A percentile compares a stretch with the other conserved stretches of the same genome.
Evolutionary conservation across 2,888 invertebrate genomes (phyloP).

Genomic region (Coremacera marginata): DNA sequence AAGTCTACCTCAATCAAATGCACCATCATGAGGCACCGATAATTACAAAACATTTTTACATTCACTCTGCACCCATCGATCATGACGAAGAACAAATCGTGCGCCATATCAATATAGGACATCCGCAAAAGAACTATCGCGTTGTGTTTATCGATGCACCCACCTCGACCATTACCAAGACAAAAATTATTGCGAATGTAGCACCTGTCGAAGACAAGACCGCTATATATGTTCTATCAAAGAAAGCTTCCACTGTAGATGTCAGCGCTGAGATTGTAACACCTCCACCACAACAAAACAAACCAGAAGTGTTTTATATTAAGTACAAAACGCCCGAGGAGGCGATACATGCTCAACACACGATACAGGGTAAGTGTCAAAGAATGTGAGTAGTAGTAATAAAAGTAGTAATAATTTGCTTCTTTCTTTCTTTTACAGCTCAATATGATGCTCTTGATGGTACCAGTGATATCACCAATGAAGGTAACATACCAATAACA

Average conservation of each 20-base stretch:
- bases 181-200: constrained; percentile 63
- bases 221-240: constrained; percentile 66
- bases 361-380: constrained; percentile 60
- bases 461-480: constrained; percentile 56
- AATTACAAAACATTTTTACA: constrained; percentile 64
- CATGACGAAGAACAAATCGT: constrained; percentile 63
- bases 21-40: constrained; percentile 59
- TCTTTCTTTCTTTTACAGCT: constrained; percentile 48
- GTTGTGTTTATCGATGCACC: constrained; percentile 68
- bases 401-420: too few species aligned
- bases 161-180: constrained; percentile 57
- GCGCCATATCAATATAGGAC: constrained; percentile 63
- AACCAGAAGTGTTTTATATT: constrained; percentile 68
- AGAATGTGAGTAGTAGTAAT: background rate
- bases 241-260: constrained; percentile 63
- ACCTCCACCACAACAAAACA: constrained; percentile 57
- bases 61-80: constrained; percentile 66
- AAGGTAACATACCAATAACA: constrained; percentile 61
- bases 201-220: constrained; percentile 67
- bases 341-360: constrained; percentile 64
- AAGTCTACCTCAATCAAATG: constrained; percentile 54
- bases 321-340: constrained; percentile 68
- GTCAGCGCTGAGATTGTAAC: constrained; percentile 62
- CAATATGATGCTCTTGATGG: constrained; percentile 66
- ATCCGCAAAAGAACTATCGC: constrained; percentile 63